These are phyloP conservation scores for Sminthurides bifidus DNA, from an alignment of 1,140 invertebrate species.

Conservation along the genomic window DNA sequence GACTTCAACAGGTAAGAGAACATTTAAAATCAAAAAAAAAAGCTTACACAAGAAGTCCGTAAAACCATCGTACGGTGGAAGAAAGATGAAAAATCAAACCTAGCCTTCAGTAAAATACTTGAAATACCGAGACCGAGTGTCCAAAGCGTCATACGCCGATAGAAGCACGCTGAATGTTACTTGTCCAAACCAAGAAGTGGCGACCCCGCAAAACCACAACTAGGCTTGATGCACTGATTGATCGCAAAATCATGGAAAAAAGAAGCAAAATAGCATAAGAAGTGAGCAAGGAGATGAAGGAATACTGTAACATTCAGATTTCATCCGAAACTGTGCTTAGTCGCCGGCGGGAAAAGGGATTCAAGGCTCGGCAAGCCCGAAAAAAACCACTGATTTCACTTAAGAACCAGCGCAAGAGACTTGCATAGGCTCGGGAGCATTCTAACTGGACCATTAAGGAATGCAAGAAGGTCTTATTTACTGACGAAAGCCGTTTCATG, in stretches of 20 bases:
- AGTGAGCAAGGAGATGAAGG: background rate
- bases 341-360: background rate
- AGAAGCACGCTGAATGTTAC: background rate
- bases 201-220: background rate
- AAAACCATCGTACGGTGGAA: no score
- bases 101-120: no score
- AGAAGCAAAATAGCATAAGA: background rate
- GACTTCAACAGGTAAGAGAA: no score
- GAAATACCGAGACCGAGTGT: no score
- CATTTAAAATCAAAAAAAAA: no score
- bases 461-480: constrained; percentile 12
- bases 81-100: no score
- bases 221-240: background rate
- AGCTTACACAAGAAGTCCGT: no score
- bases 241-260: background rate
- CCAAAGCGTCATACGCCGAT: no score
- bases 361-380: background rate
- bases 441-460: background rate
- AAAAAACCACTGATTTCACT: background rate
- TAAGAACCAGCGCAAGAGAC: background rate
- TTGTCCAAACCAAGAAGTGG: background rate
- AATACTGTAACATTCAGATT: background rate
- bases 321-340: background rate
- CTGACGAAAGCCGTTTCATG: constrained; percentile 11
- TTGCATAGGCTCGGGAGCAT: constrained; percentile 2